These are phyloP conservation scores for Ylistrum balloti DNA, from an alignment of 1,140 invertebrate species.

Conservation along the genomic window DNA sequence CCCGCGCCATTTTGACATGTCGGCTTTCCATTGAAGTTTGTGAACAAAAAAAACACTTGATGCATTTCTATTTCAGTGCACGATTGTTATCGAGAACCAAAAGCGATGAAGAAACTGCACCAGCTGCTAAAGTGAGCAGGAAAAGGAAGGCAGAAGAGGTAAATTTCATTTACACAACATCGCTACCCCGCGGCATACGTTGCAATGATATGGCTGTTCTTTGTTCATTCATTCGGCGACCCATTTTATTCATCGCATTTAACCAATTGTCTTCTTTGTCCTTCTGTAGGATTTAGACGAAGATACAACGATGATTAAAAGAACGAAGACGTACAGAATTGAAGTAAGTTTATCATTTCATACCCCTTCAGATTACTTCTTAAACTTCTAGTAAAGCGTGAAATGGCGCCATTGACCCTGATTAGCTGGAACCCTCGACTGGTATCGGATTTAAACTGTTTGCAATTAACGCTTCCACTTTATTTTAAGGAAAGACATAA, in stretches of 20 bases:
- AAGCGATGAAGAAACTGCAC: slow-evolving; percentile 58
- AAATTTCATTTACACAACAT: slow-evolving; percentile 44
- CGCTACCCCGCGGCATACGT: slow-evolving; percentile 53
- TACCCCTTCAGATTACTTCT: not conserved
- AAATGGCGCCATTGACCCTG: slow-evolving; percentile 47
- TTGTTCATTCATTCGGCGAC: slow-evolving; percentile 61
- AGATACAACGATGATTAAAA: slow-evolving; percentile 65
- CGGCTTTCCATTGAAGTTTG: slow-evolving; percentile 4
- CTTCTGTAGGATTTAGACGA: slow-evolving; percentile 68
- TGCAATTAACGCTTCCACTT: not conserved
- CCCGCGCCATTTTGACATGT: slow-evolving; percentile 69
- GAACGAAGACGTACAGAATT: slow-evolving; percentile 73
- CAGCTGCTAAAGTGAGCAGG: slow-evolving; percentile 61
- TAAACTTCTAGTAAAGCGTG: slow-evolving; percentile 6
- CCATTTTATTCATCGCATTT: not conserved
- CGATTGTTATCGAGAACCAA: slow-evolving; percentile 67
- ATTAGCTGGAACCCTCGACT: not conserved
- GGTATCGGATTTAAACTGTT: not conserved
- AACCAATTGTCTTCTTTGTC: slow-evolving; percentile 42
- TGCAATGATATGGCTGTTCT: slow-evolving; percentile 48
- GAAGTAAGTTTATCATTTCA: slow-evolving; percentile 66
- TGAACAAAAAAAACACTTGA: not conserved
- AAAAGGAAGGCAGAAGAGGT: slow-evolving; percentile 76
- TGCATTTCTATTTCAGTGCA: slow-evolving; percentile 68
- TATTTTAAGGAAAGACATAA: not conserved